phyloP scores from a whole-genome alignment of 2,888 invertebrate species.

The Drosophila antonietae region DNA sequence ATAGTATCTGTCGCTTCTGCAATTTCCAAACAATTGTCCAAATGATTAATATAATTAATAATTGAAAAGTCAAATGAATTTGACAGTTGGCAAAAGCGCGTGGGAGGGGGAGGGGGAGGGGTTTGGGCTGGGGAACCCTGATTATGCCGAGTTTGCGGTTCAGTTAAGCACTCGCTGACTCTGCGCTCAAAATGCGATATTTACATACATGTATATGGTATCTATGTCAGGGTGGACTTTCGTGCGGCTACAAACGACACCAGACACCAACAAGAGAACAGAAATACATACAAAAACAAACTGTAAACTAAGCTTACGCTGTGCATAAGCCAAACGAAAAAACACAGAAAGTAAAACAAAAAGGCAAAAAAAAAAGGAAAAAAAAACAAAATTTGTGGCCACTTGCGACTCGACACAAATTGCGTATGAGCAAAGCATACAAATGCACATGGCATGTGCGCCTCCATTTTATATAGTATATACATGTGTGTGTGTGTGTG shows the following conservation, averaged over 20 bases:
- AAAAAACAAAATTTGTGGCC: conserved; percentile 46
- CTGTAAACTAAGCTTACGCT: conserved; percentile 41
- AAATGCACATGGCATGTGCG: conserved; percentile 19
- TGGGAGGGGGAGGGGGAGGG: too few relatives aligned
- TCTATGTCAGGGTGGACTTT: conserved; percentile 34
- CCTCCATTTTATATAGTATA: conserved; percentile 4
- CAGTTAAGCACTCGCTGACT: background rate
- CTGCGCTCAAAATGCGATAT: conserved; percentile 7
- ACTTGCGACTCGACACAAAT: conserved; percentile 56
- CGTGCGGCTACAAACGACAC: conserved; percentile 20
- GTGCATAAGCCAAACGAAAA: conserved; percentile 19
- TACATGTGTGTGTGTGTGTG: conserved; percentile 2
- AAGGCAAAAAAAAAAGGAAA: background rate
- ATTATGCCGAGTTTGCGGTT: conserved; percentile 1
- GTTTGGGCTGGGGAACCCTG: too few relatives aligned
- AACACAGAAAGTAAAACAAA: conserved; percentile 24
- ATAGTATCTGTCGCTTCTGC: conserved; percentile 1
- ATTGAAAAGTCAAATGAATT: background rate
- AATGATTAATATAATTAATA: background rate
- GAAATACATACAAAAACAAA: conserved; percentile 20
- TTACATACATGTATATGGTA: conserved; percentile 1
- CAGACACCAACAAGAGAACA: conserved; percentile 25
- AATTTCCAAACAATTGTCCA: background rate
- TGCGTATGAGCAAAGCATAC: conserved; percentile 30
- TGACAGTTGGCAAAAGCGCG: background rate